Conservation (phyloP, 2,113 vertebrate genomes). For the Daphoenositta chrysoptera region DNA sequence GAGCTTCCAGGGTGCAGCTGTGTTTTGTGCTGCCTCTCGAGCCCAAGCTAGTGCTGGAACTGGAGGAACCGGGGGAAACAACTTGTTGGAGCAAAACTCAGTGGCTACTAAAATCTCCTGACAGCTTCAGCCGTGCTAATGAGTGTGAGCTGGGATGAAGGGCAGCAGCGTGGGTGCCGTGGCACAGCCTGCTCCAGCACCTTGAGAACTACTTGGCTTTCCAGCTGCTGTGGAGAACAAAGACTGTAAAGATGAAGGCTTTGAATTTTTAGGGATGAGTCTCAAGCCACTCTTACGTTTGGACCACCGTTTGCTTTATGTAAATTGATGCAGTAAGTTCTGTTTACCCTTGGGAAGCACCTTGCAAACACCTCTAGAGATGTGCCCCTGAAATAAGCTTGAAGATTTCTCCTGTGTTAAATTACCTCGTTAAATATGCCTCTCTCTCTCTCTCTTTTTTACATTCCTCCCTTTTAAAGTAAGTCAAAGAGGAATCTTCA, state of each 20-base stretch:
- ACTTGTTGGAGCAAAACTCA: background rate
- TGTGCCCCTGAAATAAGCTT: background rate
- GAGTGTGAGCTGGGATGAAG: background rate
- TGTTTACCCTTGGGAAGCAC: background rate
- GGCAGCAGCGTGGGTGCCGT: background rate
- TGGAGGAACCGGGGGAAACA: rapidly evolving
- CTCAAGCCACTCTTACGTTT: background rate
- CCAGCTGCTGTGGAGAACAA: background rate
- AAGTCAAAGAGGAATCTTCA: background rate
- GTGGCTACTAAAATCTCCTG: background rate
- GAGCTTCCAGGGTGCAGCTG: background rate
- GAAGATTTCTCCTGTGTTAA: background rate
- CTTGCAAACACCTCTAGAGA: background rate
- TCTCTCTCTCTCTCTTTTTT: background rate
- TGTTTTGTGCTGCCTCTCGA: background rate
- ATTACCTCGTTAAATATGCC: background rate
- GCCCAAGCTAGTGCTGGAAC: background rate
- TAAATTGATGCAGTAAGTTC: background rate
- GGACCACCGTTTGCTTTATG: background rate
- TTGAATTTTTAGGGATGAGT: background rate
- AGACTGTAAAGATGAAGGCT: background rate
- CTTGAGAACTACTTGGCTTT: background rate
- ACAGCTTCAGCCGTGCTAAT: background rate
- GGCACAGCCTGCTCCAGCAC: background rate
- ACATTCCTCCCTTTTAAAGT: background rate